Evolutionary conservation across 1,140 invertebrate species (phyloP).

Genomic region (Lucilia cuprina): DNA sequence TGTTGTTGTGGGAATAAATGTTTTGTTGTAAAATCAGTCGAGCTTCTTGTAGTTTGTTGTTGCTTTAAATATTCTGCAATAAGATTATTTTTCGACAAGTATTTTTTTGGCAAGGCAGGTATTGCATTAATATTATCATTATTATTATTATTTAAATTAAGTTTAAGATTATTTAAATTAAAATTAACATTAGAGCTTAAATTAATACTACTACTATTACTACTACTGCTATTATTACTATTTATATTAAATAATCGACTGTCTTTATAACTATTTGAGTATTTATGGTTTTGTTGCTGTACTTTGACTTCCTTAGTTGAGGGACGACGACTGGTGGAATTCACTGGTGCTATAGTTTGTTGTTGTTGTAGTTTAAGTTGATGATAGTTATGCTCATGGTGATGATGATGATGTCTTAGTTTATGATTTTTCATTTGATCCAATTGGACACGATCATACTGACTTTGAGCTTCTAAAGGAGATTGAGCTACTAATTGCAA

Average conservation of each 20-base stretch:
- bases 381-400: slow-evolving; percentile 7
- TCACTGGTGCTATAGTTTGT: slow-evolving; percentile 27
- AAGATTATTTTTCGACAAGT: slow-evolving; percentile 57
- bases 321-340: slow-evolving; percentile 3
- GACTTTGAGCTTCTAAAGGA: background rate
- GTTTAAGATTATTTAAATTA: slow-evolving; percentile 49
- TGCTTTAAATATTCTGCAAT: background rate
- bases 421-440: background rate
- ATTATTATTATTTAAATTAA: slow-evolving; percentile 49
- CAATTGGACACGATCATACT: background rate
- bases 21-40: slow-evolving; percentile 58
- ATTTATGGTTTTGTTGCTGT: slow-evolving; percentile 40
- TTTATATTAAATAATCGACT: background rate
- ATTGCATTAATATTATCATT: slow-evolving; percentile 54
- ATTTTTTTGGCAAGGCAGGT: slow-evolving; percentile 63
- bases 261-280: slow-evolving; percentile 41
- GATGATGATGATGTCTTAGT: background rate
- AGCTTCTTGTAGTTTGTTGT: slow-evolving; percentile 40
- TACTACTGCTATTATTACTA: slow-evolving; percentile 42
- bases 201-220: slow-evolving; percentile 43
- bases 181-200: slow-evolving; percentile 8
- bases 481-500: slow-evolving; percentile 49
- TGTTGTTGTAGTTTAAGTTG: background rate
- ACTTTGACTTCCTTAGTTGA: slow-evolving; percentile 40
- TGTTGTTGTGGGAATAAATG: slow-evolving; percentile 33